Conservation (phyloP, 1,140 invertebrate species). For the Adelges cooleyi region DNA sequence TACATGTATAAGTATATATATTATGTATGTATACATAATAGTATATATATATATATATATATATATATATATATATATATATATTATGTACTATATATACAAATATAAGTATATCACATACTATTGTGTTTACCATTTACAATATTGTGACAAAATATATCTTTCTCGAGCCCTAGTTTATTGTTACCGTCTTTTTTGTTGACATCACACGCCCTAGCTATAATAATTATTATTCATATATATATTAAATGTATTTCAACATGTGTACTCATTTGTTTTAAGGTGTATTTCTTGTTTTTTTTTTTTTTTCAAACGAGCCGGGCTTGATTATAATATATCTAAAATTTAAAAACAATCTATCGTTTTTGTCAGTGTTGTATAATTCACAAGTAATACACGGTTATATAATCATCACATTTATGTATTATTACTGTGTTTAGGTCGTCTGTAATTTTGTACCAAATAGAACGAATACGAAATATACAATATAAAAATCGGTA, state of each 20-base stretch:
- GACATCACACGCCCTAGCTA: background rate
- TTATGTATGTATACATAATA: background rate
- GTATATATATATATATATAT: background rate
- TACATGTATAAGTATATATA: background rate
- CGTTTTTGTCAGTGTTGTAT: constrained; percentile 10
- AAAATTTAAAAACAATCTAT: constrained; percentile 3
- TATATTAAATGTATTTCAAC: background rate
- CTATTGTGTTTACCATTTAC: background rate
- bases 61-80: background rate
- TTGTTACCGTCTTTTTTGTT: constrained; percentile 7
- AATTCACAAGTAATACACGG: constrained; percentile 13
- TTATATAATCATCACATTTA: background rate
- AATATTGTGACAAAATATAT: background rate
- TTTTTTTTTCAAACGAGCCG: background rate
- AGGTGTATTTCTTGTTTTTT: no score
- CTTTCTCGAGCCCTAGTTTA: constrained; percentile 12
- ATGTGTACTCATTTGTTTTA: background rate
- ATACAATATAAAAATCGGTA: constrained; percentile 10
- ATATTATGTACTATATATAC: background rate
- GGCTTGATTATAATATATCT: constrained; percentile 8
- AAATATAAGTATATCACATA: background rate
- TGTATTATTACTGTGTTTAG: background rate
- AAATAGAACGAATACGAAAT: constrained; percentile 7
- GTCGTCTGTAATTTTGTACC: constrained; percentile 23
- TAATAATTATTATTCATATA: background rate